phyloP scores from a whole-genome alignment of 2,797 vertebrate genomes.

The Microctenopoma lineatum region DNA sequence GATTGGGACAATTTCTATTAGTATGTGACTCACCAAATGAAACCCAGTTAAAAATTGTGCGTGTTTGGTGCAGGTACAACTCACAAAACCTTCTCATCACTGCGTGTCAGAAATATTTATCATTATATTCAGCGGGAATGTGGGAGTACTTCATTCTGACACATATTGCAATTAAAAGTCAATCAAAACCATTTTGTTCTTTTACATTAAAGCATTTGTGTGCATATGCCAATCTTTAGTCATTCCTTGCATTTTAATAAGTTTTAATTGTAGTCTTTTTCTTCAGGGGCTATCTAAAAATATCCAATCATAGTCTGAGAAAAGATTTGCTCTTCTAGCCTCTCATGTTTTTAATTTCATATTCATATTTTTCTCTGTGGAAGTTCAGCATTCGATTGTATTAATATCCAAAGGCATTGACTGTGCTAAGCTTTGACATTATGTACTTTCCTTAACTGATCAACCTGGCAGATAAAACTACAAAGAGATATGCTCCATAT shows the following conservation, averaged over 20 bases:
- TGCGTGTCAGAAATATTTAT: conserved; percentile 31
- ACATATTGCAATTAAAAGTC: conserved; percentile 48
- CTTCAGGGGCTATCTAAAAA: conserved; percentile 5
- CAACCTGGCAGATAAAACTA: neutral
- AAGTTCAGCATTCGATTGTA: neutral
- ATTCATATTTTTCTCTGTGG: neutral
- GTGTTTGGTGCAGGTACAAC: conserved; percentile 2
- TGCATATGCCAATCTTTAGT: conserved; percentile 8
- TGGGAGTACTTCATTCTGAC: conserved; percentile 37
- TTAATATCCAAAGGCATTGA: neutral
- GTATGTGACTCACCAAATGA: conserved; percentile 1
- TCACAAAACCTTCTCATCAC: conserved; percentile 21
- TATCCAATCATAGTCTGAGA: neutral
- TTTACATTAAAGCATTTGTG: conserved; percentile 21
- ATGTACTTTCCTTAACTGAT: neutral
- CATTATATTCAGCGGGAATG: conserved; percentile 13
- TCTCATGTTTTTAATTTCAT: neutral
- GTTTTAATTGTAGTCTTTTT: conserved; percentile 3
- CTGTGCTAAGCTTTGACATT: neutral
- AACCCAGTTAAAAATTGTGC: conserved; percentile 12
- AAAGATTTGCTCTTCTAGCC: neutral
- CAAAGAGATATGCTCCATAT: too few species aligned
- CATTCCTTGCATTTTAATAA: conserved; percentile 23
- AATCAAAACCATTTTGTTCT: conserved; percentile 41
- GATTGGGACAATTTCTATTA: conserved; percentile 11